Percentiles rank a stretch among this genome's conserved stretches.
These are phyloP conservation scores for Botia kubotai DNA, from an alignment of 2,797 vertebrate species.

Conservation along the genomic window DNA sequence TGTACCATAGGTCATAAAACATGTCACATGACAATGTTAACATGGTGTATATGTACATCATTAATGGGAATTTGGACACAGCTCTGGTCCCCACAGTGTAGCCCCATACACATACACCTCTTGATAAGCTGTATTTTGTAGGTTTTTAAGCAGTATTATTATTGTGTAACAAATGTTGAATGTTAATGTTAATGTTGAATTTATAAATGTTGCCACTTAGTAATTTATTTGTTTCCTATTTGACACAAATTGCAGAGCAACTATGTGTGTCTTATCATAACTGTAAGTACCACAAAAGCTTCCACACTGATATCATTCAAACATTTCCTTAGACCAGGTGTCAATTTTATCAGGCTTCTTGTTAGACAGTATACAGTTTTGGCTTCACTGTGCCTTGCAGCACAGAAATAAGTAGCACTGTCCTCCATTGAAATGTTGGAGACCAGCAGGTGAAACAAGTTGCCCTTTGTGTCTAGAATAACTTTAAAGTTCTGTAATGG, in stretches of 20 bases:
- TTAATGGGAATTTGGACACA: too few relatives aligned
- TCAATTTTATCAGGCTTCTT: constrained; percentile 61
- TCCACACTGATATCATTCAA: constrained; percentile 34
- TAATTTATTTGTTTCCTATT: not conserved
- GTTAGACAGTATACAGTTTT: constrained; percentile 53
- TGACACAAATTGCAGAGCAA: not conserved
- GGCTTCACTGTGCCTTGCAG: constrained; percentile 73
- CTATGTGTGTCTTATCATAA: not conserved
- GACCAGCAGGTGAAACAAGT: constrained; percentile 68
- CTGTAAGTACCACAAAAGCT: constrained; percentile 47
- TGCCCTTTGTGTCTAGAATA: constrained; percentile 9
- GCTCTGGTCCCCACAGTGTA: too few relatives aligned
- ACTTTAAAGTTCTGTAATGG: constrained; percentile 22
- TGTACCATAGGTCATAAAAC: too few relatives aligned
- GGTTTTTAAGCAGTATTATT: too few relatives aligned
- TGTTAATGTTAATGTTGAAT: too few relatives aligned
- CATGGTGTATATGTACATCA: too few relatives aligned
- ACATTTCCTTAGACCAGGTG: constrained; percentile 18
- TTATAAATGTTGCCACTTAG: too few relatives aligned
- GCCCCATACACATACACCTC: too few relatives aligned
- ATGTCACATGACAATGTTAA: too few relatives aligned
- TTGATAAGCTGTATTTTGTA: too few relatives aligned
- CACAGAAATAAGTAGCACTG: constrained; percentile 72
- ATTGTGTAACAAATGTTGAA: too few relatives aligned
- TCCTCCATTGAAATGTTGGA: constrained; percentile 52